phyloP scores from a whole-genome alignment of 1,140 invertebrate species.

The Ridgeia piscesae region DNA sequence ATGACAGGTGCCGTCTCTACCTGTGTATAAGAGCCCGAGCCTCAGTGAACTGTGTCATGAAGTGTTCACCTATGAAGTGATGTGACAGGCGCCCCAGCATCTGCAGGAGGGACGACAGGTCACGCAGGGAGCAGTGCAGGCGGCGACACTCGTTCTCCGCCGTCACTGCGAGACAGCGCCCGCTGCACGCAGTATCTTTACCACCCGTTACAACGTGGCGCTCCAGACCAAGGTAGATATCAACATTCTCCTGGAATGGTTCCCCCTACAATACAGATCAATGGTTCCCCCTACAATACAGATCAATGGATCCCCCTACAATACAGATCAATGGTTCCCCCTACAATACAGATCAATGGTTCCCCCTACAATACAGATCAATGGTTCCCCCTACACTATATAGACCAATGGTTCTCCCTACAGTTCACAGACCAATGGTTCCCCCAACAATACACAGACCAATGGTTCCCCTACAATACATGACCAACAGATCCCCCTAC shows the following conservation, averaged over 20 bases:
- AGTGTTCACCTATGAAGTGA: constrained; percentile 62
- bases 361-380: not conserved
- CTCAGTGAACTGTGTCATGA: constrained; percentile 49
- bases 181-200: constrained; percentile 7
- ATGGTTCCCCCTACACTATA: too few relatives aligned
- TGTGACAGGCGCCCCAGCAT: constrained; percentile 65
- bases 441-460: too few relatives aligned
- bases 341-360: not conserved
- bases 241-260: constrained; percentile 60
- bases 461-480: too few relatives aligned
- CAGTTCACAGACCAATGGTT: too few relatives aligned
- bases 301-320: not conserved
- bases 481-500: too few relatives aligned
- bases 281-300: not conserved
- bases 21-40: constrained; percentile 49
- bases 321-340: not conserved
- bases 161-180: constrained; percentile 51
- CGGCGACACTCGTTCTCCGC: constrained; percentile 59
- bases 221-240: constrained; percentile 63
- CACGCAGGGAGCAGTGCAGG: constrained; percentile 65
- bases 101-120: constrained; percentile 68
- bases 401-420: too few relatives aligned
- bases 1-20: constrained; percentile 26
- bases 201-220: constrained; percentile 50
- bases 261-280: constrained; percentile 43